Conservation (phyloP, 2,888 invertebrate genomes). For the Netelia virgata region DNA sequence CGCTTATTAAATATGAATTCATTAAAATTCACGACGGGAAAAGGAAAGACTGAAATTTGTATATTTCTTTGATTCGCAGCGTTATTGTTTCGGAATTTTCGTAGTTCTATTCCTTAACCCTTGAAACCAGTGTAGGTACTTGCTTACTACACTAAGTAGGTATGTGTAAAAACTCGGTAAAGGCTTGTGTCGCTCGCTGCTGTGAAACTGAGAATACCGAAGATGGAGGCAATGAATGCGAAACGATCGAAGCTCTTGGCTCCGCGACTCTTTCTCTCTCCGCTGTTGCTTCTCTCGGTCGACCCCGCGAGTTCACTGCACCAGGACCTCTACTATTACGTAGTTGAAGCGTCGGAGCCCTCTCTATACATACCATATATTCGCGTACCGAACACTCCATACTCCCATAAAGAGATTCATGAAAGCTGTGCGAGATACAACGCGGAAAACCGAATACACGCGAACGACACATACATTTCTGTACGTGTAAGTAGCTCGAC, state of each 20-base stretch:
- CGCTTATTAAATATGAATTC: too few species aligned
- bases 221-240: conserved; percentile 66
- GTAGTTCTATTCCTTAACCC: too few species aligned
- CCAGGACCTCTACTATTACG: conserved; percentile 55
- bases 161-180: neutral
- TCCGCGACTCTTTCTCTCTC: neutral
- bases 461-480: neutral
- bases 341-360: conserved; percentile 12
- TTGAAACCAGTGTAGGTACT: too few species aligned
- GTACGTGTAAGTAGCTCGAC: neutral
- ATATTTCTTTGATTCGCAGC: too few species aligned
- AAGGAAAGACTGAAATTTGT: too few species aligned
- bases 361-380: neutral
- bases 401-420: conserved; percentile 3
- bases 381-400: conserved; percentile 38
- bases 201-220: conserved; percentile 21
- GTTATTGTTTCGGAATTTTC: too few species aligned
- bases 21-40: too few species aligned
- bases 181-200: conserved; percentile 16
- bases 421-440: neutral
- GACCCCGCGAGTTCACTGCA: conserved; percentile 72
- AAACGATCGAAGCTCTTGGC: conserved; percentile 67
- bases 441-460: neutral
- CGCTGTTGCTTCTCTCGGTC: conserved; percentile 38
- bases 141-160: too few species aligned